phyloP scores from a whole-genome alignment of 2,797 vertebrate genomes.

The Otus scops region DNA sequence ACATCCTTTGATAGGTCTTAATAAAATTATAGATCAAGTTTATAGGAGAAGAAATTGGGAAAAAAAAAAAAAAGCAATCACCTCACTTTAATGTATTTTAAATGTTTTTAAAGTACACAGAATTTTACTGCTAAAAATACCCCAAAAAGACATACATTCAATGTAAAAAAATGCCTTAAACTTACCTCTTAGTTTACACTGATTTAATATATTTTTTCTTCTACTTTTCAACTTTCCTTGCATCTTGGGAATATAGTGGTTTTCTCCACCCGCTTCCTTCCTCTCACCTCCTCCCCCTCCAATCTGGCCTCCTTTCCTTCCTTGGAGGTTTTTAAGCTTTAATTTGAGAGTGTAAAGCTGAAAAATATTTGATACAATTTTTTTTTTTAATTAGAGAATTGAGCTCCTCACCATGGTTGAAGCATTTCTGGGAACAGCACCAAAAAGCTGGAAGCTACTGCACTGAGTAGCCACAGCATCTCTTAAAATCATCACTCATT shows the following conservation, averaged over 20 bases:
- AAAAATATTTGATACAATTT: conserved; percentile 73
- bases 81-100: conserved; percentile 20
- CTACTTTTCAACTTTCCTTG: conserved; percentile 71
- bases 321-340: conserved; percentile 70
- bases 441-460: conserved; percentile 59
- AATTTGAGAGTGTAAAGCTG: conserved; percentile 71
- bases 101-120: background rate
- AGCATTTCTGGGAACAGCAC: conserved; percentile 69
- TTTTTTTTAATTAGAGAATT: conserved; percentile 70
- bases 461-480: conserved; percentile 47
- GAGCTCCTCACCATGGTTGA: conserved; percentile 60
- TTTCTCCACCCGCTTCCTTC: conserved; percentile 68
- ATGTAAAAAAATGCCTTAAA: conserved; percentile 66
- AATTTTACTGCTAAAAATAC: conserved; percentile 40
- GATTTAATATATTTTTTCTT: conserved; percentile 73
- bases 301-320: conserved; percentile 69
- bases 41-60: background rate
- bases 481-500: conserved; percentile 36
- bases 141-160: conserved; percentile 43
- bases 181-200: conserved; percentile 69
- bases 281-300: conserved; percentile 72
- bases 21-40: conserved; percentile 28
- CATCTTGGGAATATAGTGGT: conserved; percentile 70
- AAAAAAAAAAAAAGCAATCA: background rate
- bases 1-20: background rate